phyloP scores from a whole-genome alignment of 2,797 vertebrate species.

The Etheostoma perlongum region DNA sequence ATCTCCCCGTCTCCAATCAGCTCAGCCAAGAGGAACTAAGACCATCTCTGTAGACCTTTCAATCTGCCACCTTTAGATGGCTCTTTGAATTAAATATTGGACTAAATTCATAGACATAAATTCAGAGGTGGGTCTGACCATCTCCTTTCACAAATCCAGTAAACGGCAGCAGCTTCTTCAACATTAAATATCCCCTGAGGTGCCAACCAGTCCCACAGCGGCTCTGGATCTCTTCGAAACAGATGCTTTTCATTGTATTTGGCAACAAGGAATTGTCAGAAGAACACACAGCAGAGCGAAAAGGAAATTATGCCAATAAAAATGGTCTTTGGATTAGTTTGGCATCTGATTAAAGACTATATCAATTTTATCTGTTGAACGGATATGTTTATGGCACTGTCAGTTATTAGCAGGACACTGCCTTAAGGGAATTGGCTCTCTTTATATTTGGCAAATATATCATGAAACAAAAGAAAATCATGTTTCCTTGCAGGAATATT shows the following conservation, averaged over 20 bases:
- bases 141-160: slow-evolving; percentile 39
- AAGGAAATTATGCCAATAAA: slow-evolving; percentile 48
- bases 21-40: slow-evolving; percentile 70
- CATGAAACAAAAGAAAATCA: neutral
- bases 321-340: slow-evolving; percentile 48
- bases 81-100: slow-evolving; percentile 54
- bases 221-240: slow-evolving; percentile 38
- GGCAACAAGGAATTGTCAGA: slow-evolving; percentile 54
- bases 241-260: slow-evolving; percentile 55
- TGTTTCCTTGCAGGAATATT: neutral
- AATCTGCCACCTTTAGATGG: slow-evolving; percentile 61
- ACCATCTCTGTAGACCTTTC: slow-evolving; percentile 64
- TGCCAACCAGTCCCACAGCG: slow-evolving; percentile 45
- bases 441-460: slow-evolving; percentile 7
- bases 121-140: slow-evolving; percentile 35
- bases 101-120: slow-evolving; percentile 41
- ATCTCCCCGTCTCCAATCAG: slow-evolving; percentile 63
- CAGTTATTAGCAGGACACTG: slow-evolving; percentile 28
- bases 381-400: slow-evolving; percentile 33
- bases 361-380: slow-evolving; percentile 30
- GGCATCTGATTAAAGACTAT: slow-evolving; percentile 45
- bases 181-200: slow-evolving; percentile 31
- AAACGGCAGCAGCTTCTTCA: slow-evolving; percentile 30
- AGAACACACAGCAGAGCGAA: slow-evolving; percentile 49
- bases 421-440: slow-evolving; percentile 21